Evolutionary conservation across 2,113 vertebrate genomes (phyloP).

Genomic region (Mugil cephalus): DNA sequence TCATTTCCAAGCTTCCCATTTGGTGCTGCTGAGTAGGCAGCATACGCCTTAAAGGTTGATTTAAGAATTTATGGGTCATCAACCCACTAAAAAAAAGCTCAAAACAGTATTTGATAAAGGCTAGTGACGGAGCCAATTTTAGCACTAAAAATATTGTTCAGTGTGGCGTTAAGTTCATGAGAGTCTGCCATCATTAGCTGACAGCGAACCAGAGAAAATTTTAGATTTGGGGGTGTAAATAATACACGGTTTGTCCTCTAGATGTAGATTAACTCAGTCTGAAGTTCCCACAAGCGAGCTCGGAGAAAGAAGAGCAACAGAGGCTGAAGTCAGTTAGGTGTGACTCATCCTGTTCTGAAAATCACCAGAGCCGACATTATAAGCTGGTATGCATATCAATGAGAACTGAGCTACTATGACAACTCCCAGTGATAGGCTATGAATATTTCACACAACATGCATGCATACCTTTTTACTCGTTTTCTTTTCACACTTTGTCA

Average conservation of each 20-base stretch:
- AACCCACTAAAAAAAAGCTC: slow-evolving; percentile 5
- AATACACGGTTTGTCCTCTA: slow-evolving; percentile 18
- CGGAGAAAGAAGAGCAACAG: slow-evolving; percentile 29
- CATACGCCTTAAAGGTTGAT: no score
- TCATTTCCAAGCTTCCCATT: no score
- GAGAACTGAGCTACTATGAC: slow-evolving; percentile 70
- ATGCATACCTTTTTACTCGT: slow-evolving; percentile 35
- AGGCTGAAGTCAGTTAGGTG: slow-evolving; percentile 59
- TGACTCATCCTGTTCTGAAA: slow-evolving; percentile 72
- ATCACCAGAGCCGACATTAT: slow-evolving; percentile 68
- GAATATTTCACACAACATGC: slow-evolving; percentile 50
- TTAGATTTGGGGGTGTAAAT: not conserved
- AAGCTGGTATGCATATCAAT: slow-evolving; percentile 71
- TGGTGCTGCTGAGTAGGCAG: no score
- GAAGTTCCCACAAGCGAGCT: slow-evolving; percentile 26
- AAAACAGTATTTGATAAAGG: no score
- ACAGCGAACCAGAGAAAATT: not conserved
- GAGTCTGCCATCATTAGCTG: not conserved
- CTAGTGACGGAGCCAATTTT: no score
- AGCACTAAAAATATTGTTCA: not conserved
- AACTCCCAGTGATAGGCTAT: slow-evolving; percentile 43
- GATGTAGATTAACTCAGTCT: slow-evolving; percentile 37
- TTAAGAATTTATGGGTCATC: not conserved
- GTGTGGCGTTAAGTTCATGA: not conserved
- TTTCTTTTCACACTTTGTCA: slow-evolving; percentile 32